A percentile compares a stretch with the other conserved stretches of the same genome.
These are phyloP conservation scores for Tetragonisca angustula DNA, from an alignment of 2,888 invertebrate species.

Conservation along the genomic window DNA sequence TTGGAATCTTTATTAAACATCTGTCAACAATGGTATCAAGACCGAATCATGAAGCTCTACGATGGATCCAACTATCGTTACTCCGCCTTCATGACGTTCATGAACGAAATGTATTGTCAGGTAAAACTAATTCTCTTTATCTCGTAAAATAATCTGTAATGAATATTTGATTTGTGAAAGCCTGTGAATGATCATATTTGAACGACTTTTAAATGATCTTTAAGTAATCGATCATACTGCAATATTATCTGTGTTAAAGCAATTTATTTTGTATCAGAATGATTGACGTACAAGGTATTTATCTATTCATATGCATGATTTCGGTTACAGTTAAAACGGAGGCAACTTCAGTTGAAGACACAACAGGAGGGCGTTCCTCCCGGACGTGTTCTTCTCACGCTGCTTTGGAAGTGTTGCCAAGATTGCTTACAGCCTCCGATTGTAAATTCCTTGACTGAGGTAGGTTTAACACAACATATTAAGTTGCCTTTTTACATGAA, in stretches of 20 bases:
- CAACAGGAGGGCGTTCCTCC: constrained; percentile 87
- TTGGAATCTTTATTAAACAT: constrained; percentile 95
- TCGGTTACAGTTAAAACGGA: constrained; percentile 88
- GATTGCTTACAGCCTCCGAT: constrained; percentile 92
- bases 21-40: constrained; percentile 96
- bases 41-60: constrained; percentile 88
- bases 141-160: background rate
- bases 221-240: background rate
- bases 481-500: background rate
- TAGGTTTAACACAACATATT: constrained; percentile 76
- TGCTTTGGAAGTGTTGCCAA: constrained; percentile 95
- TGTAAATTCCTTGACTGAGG: constrained; percentile 92
- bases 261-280: constrained; percentile 7
- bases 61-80: constrained; percentile 76
- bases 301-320: constrained; percentile 42
- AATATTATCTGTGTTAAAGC: background rate
- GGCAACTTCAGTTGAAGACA: constrained; percentile 86
- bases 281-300: background rate
- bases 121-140: constrained; percentile 72
- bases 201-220: background rate
- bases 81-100: constrained; percentile 93
- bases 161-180: background rate
- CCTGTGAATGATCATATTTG: background rate
- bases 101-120: constrained; percentile 95
- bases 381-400: constrained; percentile 91